Conservation (phyloP, 2,113 vertebrate genomes). For the Chascanopsetta lugubris region DNA sequence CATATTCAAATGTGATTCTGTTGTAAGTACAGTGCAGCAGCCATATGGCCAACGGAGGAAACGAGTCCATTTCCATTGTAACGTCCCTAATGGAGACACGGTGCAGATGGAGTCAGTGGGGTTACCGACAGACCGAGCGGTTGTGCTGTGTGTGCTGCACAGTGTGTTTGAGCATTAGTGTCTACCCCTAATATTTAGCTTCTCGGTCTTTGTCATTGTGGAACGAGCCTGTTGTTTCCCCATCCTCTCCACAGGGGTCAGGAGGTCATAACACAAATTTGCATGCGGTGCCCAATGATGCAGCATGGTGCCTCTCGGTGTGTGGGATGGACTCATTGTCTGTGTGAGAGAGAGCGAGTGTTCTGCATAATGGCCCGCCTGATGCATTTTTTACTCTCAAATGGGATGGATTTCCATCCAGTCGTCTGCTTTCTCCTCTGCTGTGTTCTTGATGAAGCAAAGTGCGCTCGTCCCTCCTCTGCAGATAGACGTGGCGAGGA, state of each 20-base stretch:
- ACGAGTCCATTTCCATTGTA: constrained; percentile 56
- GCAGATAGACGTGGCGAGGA: constrained; percentile 34
- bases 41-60: constrained; percentile 53
- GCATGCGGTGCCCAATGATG: constrained; percentile 60
- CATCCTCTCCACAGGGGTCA: constrained; percentile 56
- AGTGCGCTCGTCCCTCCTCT: constrained; percentile 43
- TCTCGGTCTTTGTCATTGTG: constrained; percentile 35
- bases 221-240: constrained; percentile 43
- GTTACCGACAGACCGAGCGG: constrained; percentile 44
- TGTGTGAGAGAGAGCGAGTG: constrained; percentile 16
- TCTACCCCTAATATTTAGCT: constrained; percentile 55
- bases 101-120: constrained; percentile 67
- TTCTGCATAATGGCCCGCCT: constrained; percentile 60
- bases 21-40: constrained; percentile 45
- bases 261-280: constrained; percentile 64
- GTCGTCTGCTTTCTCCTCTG: constrained; percentile 54
- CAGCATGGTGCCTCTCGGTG: constrained; percentile 36
- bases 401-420: constrained; percentile 63
- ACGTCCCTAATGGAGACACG: constrained; percentile 53
- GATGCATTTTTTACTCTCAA: constrained; percentile 68
- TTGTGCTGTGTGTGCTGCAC: constrained; percentile 42
- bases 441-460: constrained; percentile 72
- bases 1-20: constrained; percentile 31
- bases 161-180: constrained; percentile 34
- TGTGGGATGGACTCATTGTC: constrained; percentile 38